Percentiles rank a stretch among this genome's conserved stretches.
phyloP scores from a whole-genome alignment of 2,113 vertebrate species.

The Gobio gobio region DNA sequence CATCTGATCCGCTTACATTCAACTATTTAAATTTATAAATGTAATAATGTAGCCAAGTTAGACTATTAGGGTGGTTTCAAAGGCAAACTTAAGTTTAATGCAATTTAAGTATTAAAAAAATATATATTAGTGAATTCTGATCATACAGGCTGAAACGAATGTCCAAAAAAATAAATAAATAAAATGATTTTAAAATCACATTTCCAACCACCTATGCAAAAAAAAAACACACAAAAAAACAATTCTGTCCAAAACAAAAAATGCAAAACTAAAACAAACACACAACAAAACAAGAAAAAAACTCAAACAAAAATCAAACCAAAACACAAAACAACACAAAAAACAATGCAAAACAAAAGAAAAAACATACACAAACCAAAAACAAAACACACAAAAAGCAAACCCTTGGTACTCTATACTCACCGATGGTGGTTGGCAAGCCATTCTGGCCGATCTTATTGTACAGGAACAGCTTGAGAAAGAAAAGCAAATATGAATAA shows the following conservation, averaged over 20 bases:
- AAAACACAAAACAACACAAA: neutral
- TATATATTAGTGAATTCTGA: too few species aligned
- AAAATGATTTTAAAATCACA: too few species aligned
- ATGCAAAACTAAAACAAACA: neutral
- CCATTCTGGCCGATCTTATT: constrained; percentile 86
- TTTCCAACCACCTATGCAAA: too few species aligned
- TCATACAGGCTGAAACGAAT: neutral
- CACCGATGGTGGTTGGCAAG: constrained; percentile 84
- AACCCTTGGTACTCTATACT: constrained; percentile 37
- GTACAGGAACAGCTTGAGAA: constrained; percentile 88
- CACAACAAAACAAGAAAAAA: too few species aligned
- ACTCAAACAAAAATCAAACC: neutral
- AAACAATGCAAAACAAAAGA: too few species aligned
- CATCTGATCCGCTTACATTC: neutral
- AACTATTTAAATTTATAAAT: neutral
- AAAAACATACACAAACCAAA: too few species aligned
- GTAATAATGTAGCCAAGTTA: neutral
- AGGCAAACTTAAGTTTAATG: neutral
- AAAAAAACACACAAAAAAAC: too few species aligned
- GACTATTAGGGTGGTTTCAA: neutral
- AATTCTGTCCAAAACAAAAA: neutral
- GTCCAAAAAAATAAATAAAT: too few species aligned
- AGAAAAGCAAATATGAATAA: constrained; percentile 30
- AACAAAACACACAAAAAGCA: neutral
- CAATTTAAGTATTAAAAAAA: neutral